Conservation (phyloP, 2,888 invertebrate species). For the Cryptus viduatorius region DNA sequence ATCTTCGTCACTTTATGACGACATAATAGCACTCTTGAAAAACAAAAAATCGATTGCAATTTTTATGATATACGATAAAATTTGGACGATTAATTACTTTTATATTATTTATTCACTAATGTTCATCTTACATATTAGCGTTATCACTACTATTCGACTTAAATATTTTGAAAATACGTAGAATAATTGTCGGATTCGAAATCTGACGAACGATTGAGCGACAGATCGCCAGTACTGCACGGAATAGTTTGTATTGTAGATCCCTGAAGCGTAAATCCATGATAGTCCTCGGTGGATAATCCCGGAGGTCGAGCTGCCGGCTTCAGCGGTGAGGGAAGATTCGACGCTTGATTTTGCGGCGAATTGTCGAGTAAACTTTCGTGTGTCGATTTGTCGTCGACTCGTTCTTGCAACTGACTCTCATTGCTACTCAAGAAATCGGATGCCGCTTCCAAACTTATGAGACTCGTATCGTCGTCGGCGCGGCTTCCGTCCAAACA, state of each 20-base stretch:
- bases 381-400: constrained; percentile 72
- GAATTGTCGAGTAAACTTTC: constrained; percentile 78
- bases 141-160: constrained; percentile 51
- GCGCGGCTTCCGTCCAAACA: constrained; percentile 80
- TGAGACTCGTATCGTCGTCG: constrained; percentile 83
- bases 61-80: neutral
- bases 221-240: constrained; percentile 88
- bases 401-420: constrained; percentile 66
- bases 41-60: too few relatives aligned
- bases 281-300: constrained; percentile 86
- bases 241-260: constrained; percentile 89
- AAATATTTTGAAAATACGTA: constrained; percentile 78
- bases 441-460: constrained; percentile 81
- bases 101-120: constrained; percentile 37
- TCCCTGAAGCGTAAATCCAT: constrained; percentile 88
- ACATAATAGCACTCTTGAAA: too few relatives aligned
- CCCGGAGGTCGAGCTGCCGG: constrained; percentile 79
- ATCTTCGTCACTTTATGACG: too few relatives aligned
- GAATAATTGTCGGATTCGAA: constrained; percentile 76
- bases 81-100: constrained; percentile 1
- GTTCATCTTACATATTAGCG: constrained; percentile 34
- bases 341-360: constrained; percentile 74
- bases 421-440: constrained; percentile 76
- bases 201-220: constrained; percentile 75
- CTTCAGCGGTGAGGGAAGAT: constrained; percentile 82